Conservation (phyloP, 1,140 invertebrate genomes). For the Drosophila jambulina region DNA sequence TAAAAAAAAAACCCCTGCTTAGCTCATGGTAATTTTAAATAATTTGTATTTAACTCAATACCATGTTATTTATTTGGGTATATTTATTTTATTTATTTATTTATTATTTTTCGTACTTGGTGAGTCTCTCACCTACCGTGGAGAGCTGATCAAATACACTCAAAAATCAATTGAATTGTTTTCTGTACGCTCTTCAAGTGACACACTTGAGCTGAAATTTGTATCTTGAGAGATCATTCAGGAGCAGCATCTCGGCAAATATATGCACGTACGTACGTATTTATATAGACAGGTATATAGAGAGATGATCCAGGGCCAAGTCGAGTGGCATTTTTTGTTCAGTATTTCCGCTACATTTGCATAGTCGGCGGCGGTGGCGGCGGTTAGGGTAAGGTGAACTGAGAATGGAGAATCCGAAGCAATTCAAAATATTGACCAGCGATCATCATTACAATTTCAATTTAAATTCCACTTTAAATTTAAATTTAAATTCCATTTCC, state of each 20-base stretch:
- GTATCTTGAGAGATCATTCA: constrained; percentile 48
- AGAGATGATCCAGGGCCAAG: constrained; percentile 34
- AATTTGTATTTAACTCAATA: background rate
- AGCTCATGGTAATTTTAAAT: background rate
- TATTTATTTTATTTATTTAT: background rate
- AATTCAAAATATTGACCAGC: background rate
- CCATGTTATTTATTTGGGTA: background rate
- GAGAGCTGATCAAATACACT: constrained; percentile 54
- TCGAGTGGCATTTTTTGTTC: constrained; percentile 53
- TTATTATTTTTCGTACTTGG: background rate
- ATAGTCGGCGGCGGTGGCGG: constrained; percentile 45
- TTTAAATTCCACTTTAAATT: constrained; percentile 21
- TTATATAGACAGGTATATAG: constrained; percentile 33
- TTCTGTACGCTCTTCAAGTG: constrained; percentile 55
- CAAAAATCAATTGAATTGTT: constrained; percentile 63
- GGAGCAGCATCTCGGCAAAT: constrained; percentile 5
- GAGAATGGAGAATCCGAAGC: constrained; percentile 8
- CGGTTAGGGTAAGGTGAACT: constrained; percentile 34
- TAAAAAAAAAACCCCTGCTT: background rate
- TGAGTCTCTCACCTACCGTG: no score
- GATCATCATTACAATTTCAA: constrained; percentile 32
- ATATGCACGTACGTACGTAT: constrained; percentile 5
- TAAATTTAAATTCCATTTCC: constrained; percentile 16
- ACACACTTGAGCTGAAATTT: constrained; percentile 66
- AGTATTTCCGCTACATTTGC: constrained; percentile 80